Evolutionary conservation across 2,113 vertebrate genomes (phyloP), one percentile per base, ranked within the genome.

Genomic region (Thymallus thymallus): DNA sequence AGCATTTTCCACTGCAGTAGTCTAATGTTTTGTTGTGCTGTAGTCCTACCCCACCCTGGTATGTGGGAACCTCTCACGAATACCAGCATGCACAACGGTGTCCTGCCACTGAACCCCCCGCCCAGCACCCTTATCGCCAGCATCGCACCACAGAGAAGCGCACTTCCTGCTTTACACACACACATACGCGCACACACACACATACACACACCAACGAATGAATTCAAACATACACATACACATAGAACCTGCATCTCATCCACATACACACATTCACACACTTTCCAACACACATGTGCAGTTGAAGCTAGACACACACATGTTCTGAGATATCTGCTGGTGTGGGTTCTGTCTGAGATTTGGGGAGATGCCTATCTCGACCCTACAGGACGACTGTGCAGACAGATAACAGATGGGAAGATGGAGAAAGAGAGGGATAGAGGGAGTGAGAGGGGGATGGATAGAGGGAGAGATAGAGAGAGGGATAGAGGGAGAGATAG

Each of bases 81-180:
- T 93, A 93, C 92, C 92, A 91, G 92, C 92, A 93, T 93, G 85
- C 74, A 76, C 62, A 16, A 80, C 46, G 76, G 5, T 90, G 90
- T 91, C 90, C 90, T 90, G 79, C 77, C 90, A 88, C 82, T 93
- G 92, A 93, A 92, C 91, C 91, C 82, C 86, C 83, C 78, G 76
- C 73, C 82, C 76, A 67, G 4, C 60, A 48, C 80, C 81, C 86
- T 90, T 89, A 90, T 91, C 89, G 0, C 82, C 80, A 76, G 73
- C 80, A 90, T 91, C 87, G 1, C 6, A 61, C 80, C 64, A 67
- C 80, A 73, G 63, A 79, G 80, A 26, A 55, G 24, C 80, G 41
- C 7, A 80, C 85, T 88, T 92, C 88, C 88, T 89, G 68, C 65
- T 67, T 84, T 26, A 16, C 55, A 45, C 65, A 66, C 30, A 55